Conservation (phyloP, 2,113 vertebrate genomes). For the Phainopepla nitens region DNA sequence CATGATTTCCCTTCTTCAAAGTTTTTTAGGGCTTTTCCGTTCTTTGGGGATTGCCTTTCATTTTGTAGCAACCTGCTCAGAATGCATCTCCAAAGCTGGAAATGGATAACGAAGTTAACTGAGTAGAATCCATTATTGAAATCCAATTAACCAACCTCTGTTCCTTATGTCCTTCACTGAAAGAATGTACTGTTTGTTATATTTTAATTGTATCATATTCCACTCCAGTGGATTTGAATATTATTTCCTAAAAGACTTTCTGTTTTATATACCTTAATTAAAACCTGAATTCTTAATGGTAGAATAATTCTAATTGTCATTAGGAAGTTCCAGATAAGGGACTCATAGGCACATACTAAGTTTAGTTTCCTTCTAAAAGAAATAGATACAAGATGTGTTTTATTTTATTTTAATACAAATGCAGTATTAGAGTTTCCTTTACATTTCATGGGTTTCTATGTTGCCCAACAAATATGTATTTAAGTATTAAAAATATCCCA, state of each 20-base stretch:
- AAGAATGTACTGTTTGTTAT: not conserved
- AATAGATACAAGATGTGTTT: not conserved
- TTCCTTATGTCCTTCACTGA: not conserved
- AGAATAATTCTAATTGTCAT: not conserved
- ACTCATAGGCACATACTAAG: not conserved
- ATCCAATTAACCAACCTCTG: not conserved
- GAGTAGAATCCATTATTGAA: not conserved
- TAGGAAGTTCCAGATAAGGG: not conserved
- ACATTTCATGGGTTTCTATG: not conserved
- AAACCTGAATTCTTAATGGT: not conserved
- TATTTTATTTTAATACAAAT: not conserved
- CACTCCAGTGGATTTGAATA: not conserved
- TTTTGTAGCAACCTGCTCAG: not conserved
- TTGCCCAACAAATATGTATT: not conserved
- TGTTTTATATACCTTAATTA: not conserved
- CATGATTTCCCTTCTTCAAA: not conserved
- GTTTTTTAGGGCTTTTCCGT: not conserved
- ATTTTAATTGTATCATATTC: not conserved
- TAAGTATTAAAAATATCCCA: not conserved
- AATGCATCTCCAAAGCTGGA: not conserved
- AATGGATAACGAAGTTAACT: not conserved
- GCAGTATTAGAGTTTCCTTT: not conserved
- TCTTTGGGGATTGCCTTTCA: not conserved
- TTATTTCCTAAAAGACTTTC: not conserved
- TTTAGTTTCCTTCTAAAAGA: not conserved